These are phyloP conservation scores for Pseudoips prasinana DNA, from an alignment of 2,888 invertebrate genomes.

Conservation along the genomic window DNA sequence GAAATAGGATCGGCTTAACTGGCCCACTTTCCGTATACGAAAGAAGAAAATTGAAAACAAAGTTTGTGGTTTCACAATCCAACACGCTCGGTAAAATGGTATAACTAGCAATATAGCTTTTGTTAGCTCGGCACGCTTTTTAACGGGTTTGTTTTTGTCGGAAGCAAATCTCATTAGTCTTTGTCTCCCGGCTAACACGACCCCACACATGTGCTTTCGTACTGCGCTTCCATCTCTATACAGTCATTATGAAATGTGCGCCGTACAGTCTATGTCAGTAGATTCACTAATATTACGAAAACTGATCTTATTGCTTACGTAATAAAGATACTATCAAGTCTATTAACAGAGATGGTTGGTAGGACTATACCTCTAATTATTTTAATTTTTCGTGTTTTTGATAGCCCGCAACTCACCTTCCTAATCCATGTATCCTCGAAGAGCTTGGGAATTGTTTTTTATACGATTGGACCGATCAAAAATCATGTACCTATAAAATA, in stretches of 20 bases:
- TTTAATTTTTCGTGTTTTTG: too few relatives aligned
- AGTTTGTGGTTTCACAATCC: slow-evolving; percentile 43
- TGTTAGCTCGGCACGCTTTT: slow-evolving; percentile 32
- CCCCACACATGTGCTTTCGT: slow-evolving; percentile 15
- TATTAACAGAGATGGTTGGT: too few relatives aligned
- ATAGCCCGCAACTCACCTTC: too few relatives aligned
- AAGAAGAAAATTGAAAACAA: slow-evolving; percentile 49
- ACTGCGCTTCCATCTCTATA: slow-evolving; percentile 9
- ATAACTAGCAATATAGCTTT: slow-evolving; percentile 39
- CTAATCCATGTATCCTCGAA: too few relatives aligned
- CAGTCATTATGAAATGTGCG: slow-evolving; percentile 16
- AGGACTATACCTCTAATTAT: slow-evolving; percentile 17
- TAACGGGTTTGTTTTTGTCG: slow-evolving; percentile 43
- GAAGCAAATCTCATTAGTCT: slow-evolving; percentile 58
- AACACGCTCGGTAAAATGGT: slow-evolving; percentile 43
- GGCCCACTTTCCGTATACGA: slow-evolving; percentile 16
- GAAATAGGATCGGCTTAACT: slow-evolving; percentile 21
- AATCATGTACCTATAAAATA: too few relatives aligned
- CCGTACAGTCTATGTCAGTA: too few relatives aligned
- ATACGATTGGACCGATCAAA: too few relatives aligned
- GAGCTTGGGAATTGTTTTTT: too few relatives aligned
- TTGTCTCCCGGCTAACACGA: slow-evolving; percentile 37
- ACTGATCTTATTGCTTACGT: too few relatives aligned
- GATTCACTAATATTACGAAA: too few relatives aligned
- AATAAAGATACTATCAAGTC: too few relatives aligned